Conservation (phyloP, 2,113 vertebrate genomes). For the Takifugu bimaculatus region DNA sequence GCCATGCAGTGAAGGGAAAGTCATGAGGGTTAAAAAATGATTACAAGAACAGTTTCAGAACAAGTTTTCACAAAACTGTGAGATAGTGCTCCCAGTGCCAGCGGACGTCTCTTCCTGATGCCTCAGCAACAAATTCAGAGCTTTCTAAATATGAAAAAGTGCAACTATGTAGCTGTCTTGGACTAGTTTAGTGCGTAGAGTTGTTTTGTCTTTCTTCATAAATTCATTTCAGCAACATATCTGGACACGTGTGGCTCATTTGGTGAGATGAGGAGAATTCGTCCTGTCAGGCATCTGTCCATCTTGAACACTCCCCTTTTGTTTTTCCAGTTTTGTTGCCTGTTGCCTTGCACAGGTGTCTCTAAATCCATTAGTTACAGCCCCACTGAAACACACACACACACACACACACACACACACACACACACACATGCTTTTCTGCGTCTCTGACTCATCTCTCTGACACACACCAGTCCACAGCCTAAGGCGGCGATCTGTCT, state of each 20-base stretch:
- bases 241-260: conserved; percentile 2
- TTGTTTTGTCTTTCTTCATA: conserved; percentile 61
- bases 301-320: conserved; percentile 30
- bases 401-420: conserved; percentile 12
- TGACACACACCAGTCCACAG: conserved; percentile 19
- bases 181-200: no score
- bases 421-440: conserved; percentile 6
- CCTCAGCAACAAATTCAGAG: conserved; percentile 68
- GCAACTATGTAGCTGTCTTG: conserved; percentile 41
- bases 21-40: conserved; percentile 50
- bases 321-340: conserved; percentile 7
- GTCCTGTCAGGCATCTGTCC: no score
- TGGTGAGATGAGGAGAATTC: no score
- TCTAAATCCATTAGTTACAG: conserved; percentile 27
- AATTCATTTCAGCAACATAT: conserved; percentile 59
- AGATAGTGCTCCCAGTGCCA: conserved; percentile 49
- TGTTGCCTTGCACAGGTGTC: conserved; percentile 38
- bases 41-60: conserved; percentile 68
- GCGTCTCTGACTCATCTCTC: conserved; percentile 10
- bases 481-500: conserved; percentile 57
- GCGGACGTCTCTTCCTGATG: conserved; percentile 60
- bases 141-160: conserved; percentile 59
- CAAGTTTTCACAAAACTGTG: conserved; percentile 67
- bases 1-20: conserved; percentile 4
- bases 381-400: conserved; percentile 7